Evolutionary conservation across 2,113 vertebrate genomes (phyloP), one percentile per base, ranked within the genome.

Genomic region (Callithrix jacchus): DNA sequence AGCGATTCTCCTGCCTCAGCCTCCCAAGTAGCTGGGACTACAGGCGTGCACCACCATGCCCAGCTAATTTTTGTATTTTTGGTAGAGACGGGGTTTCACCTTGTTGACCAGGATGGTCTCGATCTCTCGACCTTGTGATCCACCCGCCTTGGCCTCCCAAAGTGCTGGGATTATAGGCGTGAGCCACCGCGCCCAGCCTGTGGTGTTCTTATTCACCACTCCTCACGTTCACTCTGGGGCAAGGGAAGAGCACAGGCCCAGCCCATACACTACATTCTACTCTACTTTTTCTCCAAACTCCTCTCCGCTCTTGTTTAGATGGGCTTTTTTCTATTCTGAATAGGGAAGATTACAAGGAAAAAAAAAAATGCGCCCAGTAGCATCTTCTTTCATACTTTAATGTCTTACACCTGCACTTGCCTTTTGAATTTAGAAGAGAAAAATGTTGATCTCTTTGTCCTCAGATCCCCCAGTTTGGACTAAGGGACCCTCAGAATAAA

Each of bases 361-460:
- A 76, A 42, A 81, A 47, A n/a, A n/a, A n/a, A n/a, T 8, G 21
- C 32, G 80, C 68, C 61, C 54, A 66, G 18, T 5, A 85, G 21
- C 83, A 84, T 66, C 45, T 66, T 56, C 61, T 66, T 73, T 49
- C 70, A 79, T 18, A 47, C 32, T 73, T 61, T 3, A 93, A 83
- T n/a, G 35, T 73, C 91, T 74, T 61, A 42, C 2, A 79, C 21
- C 17, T 85, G 35, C 45, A 56, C 16, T 49, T 80, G 70, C 37
- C 83, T 95, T 88, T 71, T 40, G 84, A 76, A 93, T 49, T 56
- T 61, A 89, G 66, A 93, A 91, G 61, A 77, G 17, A 93, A 85
- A 40, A 68, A 82, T 45, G 27, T 40, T 58, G 42, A 82, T 7
- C 8, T 91, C 25, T 91, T 40, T 25, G 0, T 35, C 71, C 11